Evolutionary conservation across 2,888 invertebrate species (phyloP), one percentile per base, ranked within the genome.

Genomic region (Rotaria macrura): DNA sequence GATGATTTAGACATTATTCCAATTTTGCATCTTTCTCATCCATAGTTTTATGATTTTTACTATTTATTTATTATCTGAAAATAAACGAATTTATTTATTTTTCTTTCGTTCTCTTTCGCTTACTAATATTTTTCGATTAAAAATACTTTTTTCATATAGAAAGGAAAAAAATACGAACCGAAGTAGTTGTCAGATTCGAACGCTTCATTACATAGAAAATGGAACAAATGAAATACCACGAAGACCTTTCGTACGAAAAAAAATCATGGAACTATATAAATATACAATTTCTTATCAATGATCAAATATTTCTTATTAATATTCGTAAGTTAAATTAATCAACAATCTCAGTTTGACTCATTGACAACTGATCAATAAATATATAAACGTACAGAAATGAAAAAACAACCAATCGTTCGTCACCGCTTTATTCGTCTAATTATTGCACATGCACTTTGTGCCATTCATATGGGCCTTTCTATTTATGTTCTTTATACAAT

Each of bases 381-480:
- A 23, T 52, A 23, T 23, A 52, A 6, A 25, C 23, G 14, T 25
- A 10, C 7, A 54, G 14, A 65, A 34, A 65, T 65, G 65, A 34
- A 34, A 9, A 65, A 34, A 5, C 34, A 65, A 65, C 3, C 34
- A 20, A 65, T 65, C 20, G 34, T 65, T 65, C 65, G 34, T 1
- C 84, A 84, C 54, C 84, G 85, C 23, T 25, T 85, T 43, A 57
- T 85, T 43, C 49, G 85, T 38, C 52, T 84, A 0, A 84, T 84
- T 34, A 34, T 85, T 25, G 85, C 85, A 12, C 57, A 84, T n/a
- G 10, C 84, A 25, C 12, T 85, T 25, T 85, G 85, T 84, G 72
- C 72, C 23, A n/a, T 74, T 17, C 85, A 85, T 72, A 85, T 85
- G n/a, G 72, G 72, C 23, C 47, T 85, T 10, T 85, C 85, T 29